Evolutionary conservation across 2,113 vertebrate species (phyloP).

Genomic region (Ciconia boyciana): DNA sequence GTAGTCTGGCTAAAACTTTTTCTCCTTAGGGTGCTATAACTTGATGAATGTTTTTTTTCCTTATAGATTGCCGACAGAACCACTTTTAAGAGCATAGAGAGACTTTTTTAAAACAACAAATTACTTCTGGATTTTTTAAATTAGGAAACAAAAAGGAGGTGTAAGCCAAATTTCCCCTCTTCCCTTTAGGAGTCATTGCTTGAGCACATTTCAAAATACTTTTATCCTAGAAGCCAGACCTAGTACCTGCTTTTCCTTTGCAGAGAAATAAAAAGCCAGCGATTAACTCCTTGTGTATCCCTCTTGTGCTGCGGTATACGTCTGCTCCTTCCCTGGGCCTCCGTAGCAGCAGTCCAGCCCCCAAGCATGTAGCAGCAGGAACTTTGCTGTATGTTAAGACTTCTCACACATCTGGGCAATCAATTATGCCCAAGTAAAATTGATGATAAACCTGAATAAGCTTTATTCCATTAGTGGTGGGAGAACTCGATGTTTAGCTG

Average conservation of each 20-base stretch:
- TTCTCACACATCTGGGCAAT: slow-evolving; percentile 36
- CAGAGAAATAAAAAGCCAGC: background rate
- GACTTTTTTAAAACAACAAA: background rate
- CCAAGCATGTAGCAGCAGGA: background rate
- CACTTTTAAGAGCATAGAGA: background rate
- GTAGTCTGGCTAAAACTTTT: background rate
- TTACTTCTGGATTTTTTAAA: background rate
- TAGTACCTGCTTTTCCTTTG: background rate
- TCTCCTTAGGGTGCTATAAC: background rate
- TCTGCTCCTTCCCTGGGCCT: background rate
- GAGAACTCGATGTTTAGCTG: background rate
- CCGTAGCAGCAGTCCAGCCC: background rate
- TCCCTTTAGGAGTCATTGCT: background rate
- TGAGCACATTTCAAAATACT: background rate
- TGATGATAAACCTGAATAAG: background rate
- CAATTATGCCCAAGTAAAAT: slow-evolving; percentile 5
- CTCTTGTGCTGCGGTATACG: background rate
- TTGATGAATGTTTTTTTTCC: background rate
- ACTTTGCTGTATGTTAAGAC: background rate
- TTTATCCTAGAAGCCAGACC: background rate
- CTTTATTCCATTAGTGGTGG: background rate
- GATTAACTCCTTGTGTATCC: background rate
- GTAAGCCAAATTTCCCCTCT: background rate
- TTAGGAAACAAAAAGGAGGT: background rate
- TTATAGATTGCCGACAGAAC: background rate